Evolutionary conservation across 2,797 vertebrate genomes (phyloP).

Genomic region (Hydrocynus forskahlii): DNA sequence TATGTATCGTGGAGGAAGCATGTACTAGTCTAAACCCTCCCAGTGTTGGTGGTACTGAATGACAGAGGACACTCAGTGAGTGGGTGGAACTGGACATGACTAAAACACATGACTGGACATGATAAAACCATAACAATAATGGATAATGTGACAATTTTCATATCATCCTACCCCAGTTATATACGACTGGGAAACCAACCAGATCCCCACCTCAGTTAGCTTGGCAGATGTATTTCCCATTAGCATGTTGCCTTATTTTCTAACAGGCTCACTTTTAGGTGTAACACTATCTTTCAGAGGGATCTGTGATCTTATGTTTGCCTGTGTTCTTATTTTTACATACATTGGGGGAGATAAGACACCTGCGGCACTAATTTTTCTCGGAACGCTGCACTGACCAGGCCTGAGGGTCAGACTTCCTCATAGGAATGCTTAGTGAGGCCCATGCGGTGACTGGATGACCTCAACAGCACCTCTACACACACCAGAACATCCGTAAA

Average conservation of each 20-base stretch:
- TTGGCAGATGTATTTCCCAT: constrained; percentile 67
- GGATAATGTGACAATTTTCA: too few species aligned
- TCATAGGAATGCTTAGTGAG: constrained; percentile 58
- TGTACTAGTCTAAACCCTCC: too few species aligned
- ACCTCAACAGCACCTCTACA: constrained; percentile 64
- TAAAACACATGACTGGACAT: too few species aligned
- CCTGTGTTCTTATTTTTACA: constrained; percentile 63
- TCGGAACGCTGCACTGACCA: constrained; percentile 22
- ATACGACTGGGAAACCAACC: neutral
- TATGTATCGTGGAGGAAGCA: too few species aligned
- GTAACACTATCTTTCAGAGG: constrained; percentile 65
- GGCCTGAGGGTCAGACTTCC: constrained; percentile 5
- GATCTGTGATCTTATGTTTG: constrained; percentile 57
- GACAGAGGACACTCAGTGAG: too few species aligned
- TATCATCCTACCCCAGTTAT: neutral
- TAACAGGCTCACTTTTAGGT: constrained; percentile 59
- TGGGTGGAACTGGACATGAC: too few species aligned
- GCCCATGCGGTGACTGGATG: constrained; percentile 66
- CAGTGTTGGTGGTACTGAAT: too few species aligned
- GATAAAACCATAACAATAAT: too few species aligned
- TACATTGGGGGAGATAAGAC: constrained; percentile 70
- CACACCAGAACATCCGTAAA: constrained; percentile 37
- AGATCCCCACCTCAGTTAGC: constrained; percentile 48
- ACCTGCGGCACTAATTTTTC: constrained; percentile 65
- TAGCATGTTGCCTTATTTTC: constrained; percentile 42